phyloP scores from a whole-genome alignment of 2,797 vertebrate genomes.

The Gallinago nigripennis region DNA sequence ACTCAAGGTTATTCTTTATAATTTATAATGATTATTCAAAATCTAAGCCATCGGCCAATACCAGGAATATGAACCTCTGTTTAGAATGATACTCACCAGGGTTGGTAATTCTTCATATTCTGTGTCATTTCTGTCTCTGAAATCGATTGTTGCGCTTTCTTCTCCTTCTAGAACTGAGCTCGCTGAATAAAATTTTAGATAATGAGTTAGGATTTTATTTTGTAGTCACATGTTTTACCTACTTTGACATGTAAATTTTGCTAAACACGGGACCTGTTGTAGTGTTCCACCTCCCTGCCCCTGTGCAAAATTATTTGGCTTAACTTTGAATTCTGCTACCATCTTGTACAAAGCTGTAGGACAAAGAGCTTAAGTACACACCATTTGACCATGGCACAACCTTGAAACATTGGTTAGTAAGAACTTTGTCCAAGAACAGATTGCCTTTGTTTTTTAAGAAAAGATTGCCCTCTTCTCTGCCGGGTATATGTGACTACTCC shows the following conservation, averaged over 20 bases:
- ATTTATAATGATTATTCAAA: neutral
- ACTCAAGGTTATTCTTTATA: neutral
- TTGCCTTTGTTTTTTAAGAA: neutral
- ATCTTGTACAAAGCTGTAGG: neutral
- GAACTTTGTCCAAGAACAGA: neutral
- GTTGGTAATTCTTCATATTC: conserved; percentile 43
- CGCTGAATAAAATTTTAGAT: conserved; percentile 50
- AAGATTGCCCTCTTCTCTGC: neutral
- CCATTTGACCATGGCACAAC: neutral
- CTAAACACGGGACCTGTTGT: neutral
- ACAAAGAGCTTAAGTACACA: neutral
- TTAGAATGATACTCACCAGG: conserved; percentile 35
- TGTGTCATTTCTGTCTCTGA: conserved; percentile 41
- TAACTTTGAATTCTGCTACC: neutral
- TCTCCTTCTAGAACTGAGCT: conserved; percentile 55
- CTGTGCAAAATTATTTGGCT: neutral
- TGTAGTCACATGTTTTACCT: neutral
- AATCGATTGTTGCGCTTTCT: conserved; percentile 26
- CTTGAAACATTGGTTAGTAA: neutral
- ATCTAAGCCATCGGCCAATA: neutral
- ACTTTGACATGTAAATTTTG: neutral
- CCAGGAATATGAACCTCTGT: neutral
- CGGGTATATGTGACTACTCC: neutral
- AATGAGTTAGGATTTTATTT: neutral
- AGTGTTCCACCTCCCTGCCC: neutral